A percentile compares a stretch with the other conserved stretches of the same genome.
Conservation (phyloP, 2,888 invertebrate species). For the Lepidocyrtinus sp. region DNA sequence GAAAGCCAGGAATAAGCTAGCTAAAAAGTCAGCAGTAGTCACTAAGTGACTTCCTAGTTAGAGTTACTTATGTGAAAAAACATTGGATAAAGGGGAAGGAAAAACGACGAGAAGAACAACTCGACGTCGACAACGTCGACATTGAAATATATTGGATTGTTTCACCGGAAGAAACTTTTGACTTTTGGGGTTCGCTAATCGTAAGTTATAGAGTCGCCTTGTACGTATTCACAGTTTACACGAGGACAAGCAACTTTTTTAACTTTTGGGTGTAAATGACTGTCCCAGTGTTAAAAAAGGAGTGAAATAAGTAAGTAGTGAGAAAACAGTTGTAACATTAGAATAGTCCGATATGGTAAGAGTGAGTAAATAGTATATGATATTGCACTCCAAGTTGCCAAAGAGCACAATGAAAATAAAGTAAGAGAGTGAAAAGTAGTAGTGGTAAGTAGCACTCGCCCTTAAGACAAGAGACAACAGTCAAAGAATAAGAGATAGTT, state of each 20-base stretch:
- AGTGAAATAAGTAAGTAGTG: conserved; percentile 59
- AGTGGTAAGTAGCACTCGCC: conserved; percentile 16
- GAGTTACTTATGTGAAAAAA: conserved; percentile 55
- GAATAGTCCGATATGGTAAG: conserved; percentile 42
- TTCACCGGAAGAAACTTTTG: conserved; percentile 69
- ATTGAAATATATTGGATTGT: conserved; percentile 69
- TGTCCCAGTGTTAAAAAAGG: conserved; percentile 56
- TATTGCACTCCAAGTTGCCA: conserved; percentile 60
- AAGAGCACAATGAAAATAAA: conserved; percentile 50
- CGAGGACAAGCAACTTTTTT: conserved; percentile 43
- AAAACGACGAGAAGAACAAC: conserved; percentile 50
- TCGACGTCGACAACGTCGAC: conserved; percentile 64
- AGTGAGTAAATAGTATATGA: conserved; percentile 59
- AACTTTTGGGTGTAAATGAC: conserved; percentile 55
- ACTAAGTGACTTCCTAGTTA: conserved; percentile 54
- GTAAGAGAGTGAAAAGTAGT: conserved; percentile 53
- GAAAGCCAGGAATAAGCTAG: conserved; percentile 49
- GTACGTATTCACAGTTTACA: conserved; percentile 51
- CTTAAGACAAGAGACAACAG: conserved; percentile 33
- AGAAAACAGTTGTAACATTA: conserved; percentile 47
- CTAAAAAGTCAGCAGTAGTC: conserved; percentile 59
- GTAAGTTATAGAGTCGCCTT: conserved; percentile 70
- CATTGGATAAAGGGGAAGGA: conserved; percentile 51
- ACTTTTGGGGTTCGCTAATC: conserved; percentile 70
- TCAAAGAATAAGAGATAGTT: conserved; percentile 48